phyloP scores from a whole-genome alignment of 23 tunicate species.

The Botrylloides violaceus region DNA sequence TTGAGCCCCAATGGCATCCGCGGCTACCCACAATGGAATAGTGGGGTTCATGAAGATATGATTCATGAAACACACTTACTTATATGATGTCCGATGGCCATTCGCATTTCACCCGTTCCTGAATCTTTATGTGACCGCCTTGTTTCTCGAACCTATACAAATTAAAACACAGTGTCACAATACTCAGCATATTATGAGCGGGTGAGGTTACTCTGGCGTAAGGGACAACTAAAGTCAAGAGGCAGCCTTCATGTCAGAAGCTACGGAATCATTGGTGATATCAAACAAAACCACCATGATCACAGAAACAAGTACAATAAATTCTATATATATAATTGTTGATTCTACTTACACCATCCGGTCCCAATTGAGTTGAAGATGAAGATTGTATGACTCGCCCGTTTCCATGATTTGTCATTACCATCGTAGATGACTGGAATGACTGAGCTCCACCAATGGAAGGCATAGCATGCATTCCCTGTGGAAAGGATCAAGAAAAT shows the following conservation, averaged over 20 bases:
- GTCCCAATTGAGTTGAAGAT: conserved; percentile 63
- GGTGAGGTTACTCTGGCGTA: too few species aligned
- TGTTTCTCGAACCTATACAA: conserved; percentile 71
- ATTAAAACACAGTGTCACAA: too few species aligned
- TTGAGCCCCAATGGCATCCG: too few species aligned
- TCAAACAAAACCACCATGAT: too few species aligned
- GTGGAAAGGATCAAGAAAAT: too few species aligned
- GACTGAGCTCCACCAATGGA: conserved; percentile 9
- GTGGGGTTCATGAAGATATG: not conserved
- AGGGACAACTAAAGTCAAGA: too few species aligned
- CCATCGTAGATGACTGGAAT: conserved; percentile 13
- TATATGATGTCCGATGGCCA: conserved; percentile 89
- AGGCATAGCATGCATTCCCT: not conserved
- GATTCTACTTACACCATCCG: conserved; percentile 62
- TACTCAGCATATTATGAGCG: too few species aligned
- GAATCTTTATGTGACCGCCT: conserved; percentile 59
- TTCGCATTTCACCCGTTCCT: conserved; percentile 54
- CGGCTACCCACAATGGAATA: too few species aligned
- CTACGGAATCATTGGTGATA: too few species aligned
- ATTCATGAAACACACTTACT: conserved; percentile 33
- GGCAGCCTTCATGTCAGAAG: too few species aligned
- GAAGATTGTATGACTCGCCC: conserved; percentile 52
- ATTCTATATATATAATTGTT: too few species aligned
- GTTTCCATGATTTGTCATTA: conserved; percentile 23
- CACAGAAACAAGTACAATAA: too few species aligned